Evolutionary conservation across 2,797 vertebrate genomes (phyloP).

Genomic region (Chaetodon trifasciatus): DNA sequence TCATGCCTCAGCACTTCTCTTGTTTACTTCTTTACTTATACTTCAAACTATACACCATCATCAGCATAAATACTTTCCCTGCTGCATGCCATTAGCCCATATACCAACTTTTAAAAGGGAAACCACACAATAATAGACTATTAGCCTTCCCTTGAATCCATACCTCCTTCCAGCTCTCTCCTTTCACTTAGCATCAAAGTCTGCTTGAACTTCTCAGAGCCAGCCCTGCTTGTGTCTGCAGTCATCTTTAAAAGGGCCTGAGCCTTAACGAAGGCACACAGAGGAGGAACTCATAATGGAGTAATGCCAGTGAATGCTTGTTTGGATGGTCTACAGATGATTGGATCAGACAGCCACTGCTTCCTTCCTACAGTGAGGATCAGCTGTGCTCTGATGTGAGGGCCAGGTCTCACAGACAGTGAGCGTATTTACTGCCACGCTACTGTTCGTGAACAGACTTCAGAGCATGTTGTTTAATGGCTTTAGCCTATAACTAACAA

Average conservation of each 20-base stretch:
- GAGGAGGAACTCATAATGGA: not conserved
- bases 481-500: too few relatives aligned
- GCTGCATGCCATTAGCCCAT: constrained; percentile 64
- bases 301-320: not conserved
- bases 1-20: constrained; percentile 68
- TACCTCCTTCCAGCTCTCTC: constrained; percentile 5
- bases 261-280: not conserved
- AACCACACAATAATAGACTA: constrained; percentile 49
- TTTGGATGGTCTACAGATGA: constrained; percentile 1
- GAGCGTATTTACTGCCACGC: not conserved
- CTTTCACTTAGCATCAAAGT: constrained; percentile 43
- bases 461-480: not conserved
- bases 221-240: not conserved
- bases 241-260: not conserved
- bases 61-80: constrained; percentile 66
- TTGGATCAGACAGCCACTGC: constrained; percentile 16
- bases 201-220: constrained; percentile 6
- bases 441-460: not conserved
- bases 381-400: not conserved
- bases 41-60: constrained; percentile 56
- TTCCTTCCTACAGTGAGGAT: not conserved
- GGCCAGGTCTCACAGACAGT: not conserved
- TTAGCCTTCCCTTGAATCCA: constrained; percentile 34
- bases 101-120: constrained; percentile 46
- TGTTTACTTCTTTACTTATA: constrained; percentile 66